Percentiles rank a stretch among this genome's conserved stretches.
Conservation (phyloP, 2,888 invertebrate species). For the Polydrusus tereticollis region DNA sequence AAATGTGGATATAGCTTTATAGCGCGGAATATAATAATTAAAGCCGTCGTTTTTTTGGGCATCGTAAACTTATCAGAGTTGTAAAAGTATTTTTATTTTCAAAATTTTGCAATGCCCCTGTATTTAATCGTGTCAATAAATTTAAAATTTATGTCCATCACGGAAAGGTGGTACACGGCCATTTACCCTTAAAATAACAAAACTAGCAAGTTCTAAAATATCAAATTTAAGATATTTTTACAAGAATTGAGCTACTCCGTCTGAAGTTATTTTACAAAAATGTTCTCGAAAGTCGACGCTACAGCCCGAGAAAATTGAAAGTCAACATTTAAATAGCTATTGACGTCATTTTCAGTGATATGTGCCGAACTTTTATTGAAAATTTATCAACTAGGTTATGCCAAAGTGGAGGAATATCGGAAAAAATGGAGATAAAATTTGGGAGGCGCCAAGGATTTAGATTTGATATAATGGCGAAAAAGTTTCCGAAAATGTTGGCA, state of each 20-base stretch:
- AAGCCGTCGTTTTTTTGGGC: no score
- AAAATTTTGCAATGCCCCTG: no score
- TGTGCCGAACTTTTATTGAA: conserved; percentile 45
- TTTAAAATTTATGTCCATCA: no score
- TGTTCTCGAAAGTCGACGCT: conserved; percentile 13
- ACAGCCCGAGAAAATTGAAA: conserved; percentile 39
- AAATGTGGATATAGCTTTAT: no score
- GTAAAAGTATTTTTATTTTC: no score
- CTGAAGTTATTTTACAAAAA: conserved; percentile 38
- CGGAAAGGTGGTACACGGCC: no score
- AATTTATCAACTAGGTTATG: conserved; percentile 43
- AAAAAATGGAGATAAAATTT: conserved; percentile 23
- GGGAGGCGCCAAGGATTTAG: conserved; percentile 10
- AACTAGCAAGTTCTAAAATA: conserved; percentile 16
- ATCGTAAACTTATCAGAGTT: no score
- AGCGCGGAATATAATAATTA: no score
- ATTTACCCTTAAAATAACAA: conserved; percentile 19
- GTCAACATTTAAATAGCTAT: conserved; percentile 46
- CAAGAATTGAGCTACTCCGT: conserved; percentile 10
- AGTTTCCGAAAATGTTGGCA: conserved; percentile 3
- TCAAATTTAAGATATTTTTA: conserved; percentile 30
- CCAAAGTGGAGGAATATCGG: conserved; percentile 26
- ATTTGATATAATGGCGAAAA: conserved; percentile 7
- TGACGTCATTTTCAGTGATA: conserved; percentile 46
- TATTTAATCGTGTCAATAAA: no score